A percentile compares a stretch with the other conserved stretches of the same genome.
phyloP scores from a whole-genome alignment of 2,113 vertebrate species.

The Myxocyprinus asiaticus region DNA sequence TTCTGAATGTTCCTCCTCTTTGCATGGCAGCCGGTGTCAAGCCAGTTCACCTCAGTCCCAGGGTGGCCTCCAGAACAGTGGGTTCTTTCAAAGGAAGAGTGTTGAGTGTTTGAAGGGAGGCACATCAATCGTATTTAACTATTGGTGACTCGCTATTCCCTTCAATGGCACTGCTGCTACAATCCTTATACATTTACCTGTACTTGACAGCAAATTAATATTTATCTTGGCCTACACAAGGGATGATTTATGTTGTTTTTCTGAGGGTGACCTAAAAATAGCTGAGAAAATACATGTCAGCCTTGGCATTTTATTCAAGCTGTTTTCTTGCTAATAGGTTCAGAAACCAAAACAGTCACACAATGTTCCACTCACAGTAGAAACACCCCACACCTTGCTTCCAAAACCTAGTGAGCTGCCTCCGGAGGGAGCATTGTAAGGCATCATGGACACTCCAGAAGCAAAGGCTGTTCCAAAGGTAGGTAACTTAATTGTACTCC shows the following conservation, averaged over 20 bases:
- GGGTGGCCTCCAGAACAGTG: background rate
- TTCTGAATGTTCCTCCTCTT: slow-evolving; percentile 24
- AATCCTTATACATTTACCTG: slow-evolving; percentile 53
- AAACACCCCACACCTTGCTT: background rate
- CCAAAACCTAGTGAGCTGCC: no score
- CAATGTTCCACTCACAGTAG: slow-evolving; percentile 12
- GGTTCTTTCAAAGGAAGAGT: background rate
- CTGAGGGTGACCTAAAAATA: slow-evolving; percentile 50
- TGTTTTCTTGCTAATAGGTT: slow-evolving; percentile 2
- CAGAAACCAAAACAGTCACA: background rate
- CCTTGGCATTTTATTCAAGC: slow-evolving; percentile 13
- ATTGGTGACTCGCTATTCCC: slow-evolving; percentile 40
- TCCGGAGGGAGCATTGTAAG: no score
- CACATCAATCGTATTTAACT: slow-evolving; percentile 53
- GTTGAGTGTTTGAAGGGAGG: slow-evolving; percentile 8
- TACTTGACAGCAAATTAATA: slow-evolving; percentile 57
- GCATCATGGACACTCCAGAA: no score
- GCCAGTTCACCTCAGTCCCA: background rate
- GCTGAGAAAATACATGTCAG: slow-evolving; percentile 1
- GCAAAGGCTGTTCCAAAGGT: no score
- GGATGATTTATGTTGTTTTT: slow-evolving; percentile 58
- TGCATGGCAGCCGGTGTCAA: background rate
- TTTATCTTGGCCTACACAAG: slow-evolving; percentile 45
- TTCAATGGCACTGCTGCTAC: slow-evolving; percentile 23
- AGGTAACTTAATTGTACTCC: no score